Evolutionary conservation across 2,113 vertebrate genomes (phyloP), one percentile per base, ranked within the genome.

Genomic region (Lophochroa leadbeateri): DNA sequence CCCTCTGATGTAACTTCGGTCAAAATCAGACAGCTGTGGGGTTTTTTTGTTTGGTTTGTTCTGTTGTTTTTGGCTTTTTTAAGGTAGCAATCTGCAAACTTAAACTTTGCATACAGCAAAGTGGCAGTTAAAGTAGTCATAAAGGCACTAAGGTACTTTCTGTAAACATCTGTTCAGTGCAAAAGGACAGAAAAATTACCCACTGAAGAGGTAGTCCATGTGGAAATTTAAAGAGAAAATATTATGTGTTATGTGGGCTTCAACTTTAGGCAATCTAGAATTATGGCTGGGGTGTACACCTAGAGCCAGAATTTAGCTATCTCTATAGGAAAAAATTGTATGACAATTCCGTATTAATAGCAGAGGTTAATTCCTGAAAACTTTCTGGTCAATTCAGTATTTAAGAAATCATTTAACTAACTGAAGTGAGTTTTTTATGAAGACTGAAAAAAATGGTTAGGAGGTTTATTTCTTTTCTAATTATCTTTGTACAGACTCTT

Each of bases 381-480:
- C 18, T 80, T 93, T 80, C 67, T 57, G 57, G 49, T 77, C 82
- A 85, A 79, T 87, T 75, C 84, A 61, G 35, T 52, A 61, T 52
- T 95, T 72, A 90, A 85, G 44, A 90, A 92, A 67, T 57, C 37
- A 74, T 79, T 88, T 68, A 82, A 85, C 27, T 79, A 93, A 94
- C 43, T 86, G 76, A 90, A 82, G 3, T 20, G 43, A 90, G 17
- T 24, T 90, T 80, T 75, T 82, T 43, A 23, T 76, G 82, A 85
- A 69, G 63, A 88, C 50, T 27, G 19, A 8, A 0, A 77, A 91
- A 88, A 90, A 82, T 17, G 27, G 6, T 76, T 80, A 67, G 65
- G 57, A 90, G 81, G 43, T 87, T 78, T 81, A 71, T 76, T 90
- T 90, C 37, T 88, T 70, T 90, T 85, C 58, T 92, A 83, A 78